phyloP scores from a whole-genome alignment of 2,113 vertebrate genomes.

The Gallinago paraguaiae region DNA sequence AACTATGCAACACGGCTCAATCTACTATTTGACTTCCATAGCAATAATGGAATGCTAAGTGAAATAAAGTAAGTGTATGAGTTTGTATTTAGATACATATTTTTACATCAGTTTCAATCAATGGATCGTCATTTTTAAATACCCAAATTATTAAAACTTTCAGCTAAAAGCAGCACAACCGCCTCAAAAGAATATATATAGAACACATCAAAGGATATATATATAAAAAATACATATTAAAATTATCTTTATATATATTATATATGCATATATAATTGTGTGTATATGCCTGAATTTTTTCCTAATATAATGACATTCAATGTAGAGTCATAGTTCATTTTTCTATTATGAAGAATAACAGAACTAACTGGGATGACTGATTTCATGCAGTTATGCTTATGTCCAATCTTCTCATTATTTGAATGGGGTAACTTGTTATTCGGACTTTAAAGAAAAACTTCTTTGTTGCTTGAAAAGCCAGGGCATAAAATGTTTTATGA shows the following conservation, averaged over 20 bases:
- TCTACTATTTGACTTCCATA: background rate
- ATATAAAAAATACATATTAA: background rate
- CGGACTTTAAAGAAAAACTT: background rate
- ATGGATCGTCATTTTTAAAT: background rate
- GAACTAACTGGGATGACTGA: background rate
- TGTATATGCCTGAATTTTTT: background rate
- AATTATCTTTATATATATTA: background rate
- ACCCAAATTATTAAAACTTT: background rate
- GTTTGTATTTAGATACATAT: background rate
- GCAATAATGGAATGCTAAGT: background rate
- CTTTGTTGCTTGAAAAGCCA: background rate
- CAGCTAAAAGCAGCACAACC: background rate
- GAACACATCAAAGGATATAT: background rate
- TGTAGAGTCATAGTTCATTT: background rate
- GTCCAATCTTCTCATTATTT: background rate
- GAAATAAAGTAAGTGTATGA: background rate
- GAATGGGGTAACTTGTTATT: background rate
- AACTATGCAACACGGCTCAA: background rate
- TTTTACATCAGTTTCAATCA: background rate
- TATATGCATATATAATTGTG: background rate
- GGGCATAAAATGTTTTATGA: background rate
- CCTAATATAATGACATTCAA: background rate
- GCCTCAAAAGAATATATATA: background rate
- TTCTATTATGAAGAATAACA: background rate
- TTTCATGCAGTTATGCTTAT: background rate